Evolutionary conservation across 2,888 invertebrate species (phyloP), one percentile per base, ranked within the genome.

Genomic region (Cheiracanthium punctorium): DNA sequence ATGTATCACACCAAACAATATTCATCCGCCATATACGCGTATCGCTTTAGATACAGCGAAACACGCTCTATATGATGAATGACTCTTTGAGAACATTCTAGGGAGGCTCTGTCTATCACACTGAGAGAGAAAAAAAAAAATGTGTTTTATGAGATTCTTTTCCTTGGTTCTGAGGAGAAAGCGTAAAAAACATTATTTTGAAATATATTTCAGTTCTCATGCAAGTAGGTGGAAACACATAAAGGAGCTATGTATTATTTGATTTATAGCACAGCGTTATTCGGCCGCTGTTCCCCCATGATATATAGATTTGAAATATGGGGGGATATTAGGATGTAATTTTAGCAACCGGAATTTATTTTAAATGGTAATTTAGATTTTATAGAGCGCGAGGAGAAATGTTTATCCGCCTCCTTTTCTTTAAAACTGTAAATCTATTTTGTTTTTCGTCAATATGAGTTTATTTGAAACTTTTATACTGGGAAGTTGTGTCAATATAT

Each of bases 1-100:
- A 82, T 82, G 82, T 75, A 82, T 82, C 82, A 76, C 75, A 52
- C 30, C 82, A 75, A 75, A 37, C 70, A 82, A 82, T 75, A 82
- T 82, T 75, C 82, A 75, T 70, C 80, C 65, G 72, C 70, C 80
- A 43, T 82, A 76, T 71, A 69, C 75, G 75, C 58, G 75, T 69
- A 71, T 32, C 28, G 69, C 82, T 75, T 73, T n/a, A n/a, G n/a
- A n/a, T n/a, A n/a, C n/a, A n/a, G 29, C 64, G 65, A 76, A 82
- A 82, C 75, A 70, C 43, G 43, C 10, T 2, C 69, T 32, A 24
- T 28, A 71, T 82, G 82, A 82, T 82, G 82, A 82, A 82, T 82
- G 82, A 64, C 75, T 82, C 74, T 75, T 71, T 75, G 43, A 48
- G 17, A 48, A 48, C 24, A 58, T 58, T 58, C 24, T 24, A 12